Percentiles rank a stretch among this genome's conserved stretches.
Evolutionary conservation across 2,888 invertebrate species (phyloP).

Genomic region (Drosophila mulleri): DNA sequence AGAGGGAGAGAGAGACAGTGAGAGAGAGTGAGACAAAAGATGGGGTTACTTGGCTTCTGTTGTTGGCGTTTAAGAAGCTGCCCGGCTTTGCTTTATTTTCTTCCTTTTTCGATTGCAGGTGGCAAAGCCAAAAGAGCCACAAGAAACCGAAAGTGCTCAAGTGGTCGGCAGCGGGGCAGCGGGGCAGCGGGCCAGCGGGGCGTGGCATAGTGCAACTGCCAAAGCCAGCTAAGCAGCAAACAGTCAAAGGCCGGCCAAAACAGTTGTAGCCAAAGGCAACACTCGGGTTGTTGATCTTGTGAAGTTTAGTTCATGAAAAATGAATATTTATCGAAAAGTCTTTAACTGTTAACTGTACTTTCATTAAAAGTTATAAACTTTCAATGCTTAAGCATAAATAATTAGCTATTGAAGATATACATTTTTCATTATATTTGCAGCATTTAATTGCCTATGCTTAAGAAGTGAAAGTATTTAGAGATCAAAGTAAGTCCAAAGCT

Average conservation of each 20-base stretch:
- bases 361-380: no score
- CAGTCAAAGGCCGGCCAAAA: background rate
- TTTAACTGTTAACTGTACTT: no score
- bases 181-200: no score
- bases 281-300: no score
- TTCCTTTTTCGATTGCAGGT: slow-evolving; percentile 14
- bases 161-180: background rate
- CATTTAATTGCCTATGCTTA: no score
- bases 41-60: slow-evolving; percentile 53
- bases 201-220: slow-evolving; percentile 30
- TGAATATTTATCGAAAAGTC: no score
- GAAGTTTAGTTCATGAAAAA: no score
- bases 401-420: no score
- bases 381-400: no score
- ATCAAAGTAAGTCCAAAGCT: no score
- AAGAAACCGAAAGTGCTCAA: slow-evolving; percentile 60
- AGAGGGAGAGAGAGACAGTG: background rate
- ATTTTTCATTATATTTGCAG: no score
- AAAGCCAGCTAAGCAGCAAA: slow-evolving; percentile 19
- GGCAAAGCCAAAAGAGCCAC: slow-evolving; percentile 33
- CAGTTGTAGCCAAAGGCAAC: background rate
- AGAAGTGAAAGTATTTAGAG: no score
- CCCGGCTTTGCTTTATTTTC: slow-evolving; percentile 3
- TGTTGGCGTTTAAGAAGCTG: slow-evolving; percentile 51
- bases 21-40: slow-evolving; percentile 24